phyloP scores from a whole-genome alignment of 2,113 vertebrate species.

The Calypte anna region DNA sequence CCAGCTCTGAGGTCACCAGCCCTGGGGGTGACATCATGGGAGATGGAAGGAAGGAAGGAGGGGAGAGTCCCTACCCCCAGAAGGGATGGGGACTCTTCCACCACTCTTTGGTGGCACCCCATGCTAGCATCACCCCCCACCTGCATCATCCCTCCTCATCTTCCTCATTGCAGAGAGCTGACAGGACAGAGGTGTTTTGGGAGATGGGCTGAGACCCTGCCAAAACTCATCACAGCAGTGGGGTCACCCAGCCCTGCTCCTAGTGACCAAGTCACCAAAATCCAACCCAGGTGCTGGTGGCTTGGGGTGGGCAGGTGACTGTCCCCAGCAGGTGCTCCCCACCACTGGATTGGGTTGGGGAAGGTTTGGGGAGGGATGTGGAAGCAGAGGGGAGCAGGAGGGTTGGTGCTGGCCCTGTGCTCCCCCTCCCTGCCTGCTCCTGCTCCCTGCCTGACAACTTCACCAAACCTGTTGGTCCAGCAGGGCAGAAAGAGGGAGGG shows the following conservation, averaged over 20 bases:
- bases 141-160: background rate
- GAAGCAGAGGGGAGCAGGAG: background rate
- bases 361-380: background rate
- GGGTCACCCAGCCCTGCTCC: background rate
- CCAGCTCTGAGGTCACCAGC: background rate
- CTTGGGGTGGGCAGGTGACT: fast-evolving
- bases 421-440: background rate
- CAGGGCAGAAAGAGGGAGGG: constrained; percentile 68
- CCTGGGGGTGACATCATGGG: background rate
- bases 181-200: background rate
- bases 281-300: background rate
- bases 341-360: background rate
- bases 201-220: background rate
- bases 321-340: background rate
- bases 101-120: background rate
- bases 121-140: background rate
- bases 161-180: background rate
- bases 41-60: background rate
- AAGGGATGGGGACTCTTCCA: background rate
- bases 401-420: background rate
- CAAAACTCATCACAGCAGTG: background rate
- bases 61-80: fast-evolving
- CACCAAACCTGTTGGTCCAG: constrained; percentile 76
- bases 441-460: constrained; percentile 41
- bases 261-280: background rate